These are phyloP conservation scores for pig (Sus scrofa) DNA, from an alignment of 2,113 vertebrate species.

Conservation along the genomic window DNA sequence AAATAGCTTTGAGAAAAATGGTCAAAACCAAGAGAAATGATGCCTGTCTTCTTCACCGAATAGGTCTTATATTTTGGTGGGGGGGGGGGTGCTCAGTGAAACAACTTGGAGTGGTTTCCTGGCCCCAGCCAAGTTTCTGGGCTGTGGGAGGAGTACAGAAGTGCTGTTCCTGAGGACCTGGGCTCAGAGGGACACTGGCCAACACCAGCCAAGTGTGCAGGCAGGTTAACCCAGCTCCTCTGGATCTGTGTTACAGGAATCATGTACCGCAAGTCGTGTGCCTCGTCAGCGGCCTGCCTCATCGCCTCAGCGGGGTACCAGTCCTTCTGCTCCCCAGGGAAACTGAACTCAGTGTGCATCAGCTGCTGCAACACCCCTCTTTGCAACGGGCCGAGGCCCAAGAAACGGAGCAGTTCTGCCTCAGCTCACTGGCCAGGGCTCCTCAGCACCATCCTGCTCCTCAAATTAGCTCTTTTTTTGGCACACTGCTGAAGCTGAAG, in stretches of 20 bases:
- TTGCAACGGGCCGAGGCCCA: slow-evolving; percentile 96
- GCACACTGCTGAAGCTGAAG: slow-evolving; percentile 82
- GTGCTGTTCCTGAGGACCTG: background rate
- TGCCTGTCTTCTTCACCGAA: background rate
- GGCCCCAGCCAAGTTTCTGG: background rate
- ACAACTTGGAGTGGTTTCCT: background rate
- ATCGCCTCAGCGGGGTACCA: slow-evolving; percentile 98
- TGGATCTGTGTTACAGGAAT: slow-evolving; percentile 91
- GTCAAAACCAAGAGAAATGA: background rate
- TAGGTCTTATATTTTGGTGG: background rate
- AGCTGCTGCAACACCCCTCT: slow-evolving; percentile 98
- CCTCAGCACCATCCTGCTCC: slow-evolving; percentile 78
- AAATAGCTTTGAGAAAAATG: slow-evolving; percentile 3
- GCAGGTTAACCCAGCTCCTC: background rate
- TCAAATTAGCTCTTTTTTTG: slow-evolving; percentile 77
- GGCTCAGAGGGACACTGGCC: background rate
- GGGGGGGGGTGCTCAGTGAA: background rate
- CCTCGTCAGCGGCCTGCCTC: slow-evolving; percentile 96
- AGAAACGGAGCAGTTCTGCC: slow-evolving; percentile 89
- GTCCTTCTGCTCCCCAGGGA: slow-evolving; percentile 97
- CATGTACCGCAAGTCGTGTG: slow-evolving; percentile 98
- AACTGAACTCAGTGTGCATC: slow-evolving; percentile 98
- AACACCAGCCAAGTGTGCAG: fast-evolving
- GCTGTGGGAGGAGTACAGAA: background rate
- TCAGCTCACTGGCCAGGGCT: background rate